Evolutionary conservation across 2,888 invertebrate genomes (phyloP), one percentile per base, ranked within the genome.

Genomic region (Apamea crenata): DNA sequence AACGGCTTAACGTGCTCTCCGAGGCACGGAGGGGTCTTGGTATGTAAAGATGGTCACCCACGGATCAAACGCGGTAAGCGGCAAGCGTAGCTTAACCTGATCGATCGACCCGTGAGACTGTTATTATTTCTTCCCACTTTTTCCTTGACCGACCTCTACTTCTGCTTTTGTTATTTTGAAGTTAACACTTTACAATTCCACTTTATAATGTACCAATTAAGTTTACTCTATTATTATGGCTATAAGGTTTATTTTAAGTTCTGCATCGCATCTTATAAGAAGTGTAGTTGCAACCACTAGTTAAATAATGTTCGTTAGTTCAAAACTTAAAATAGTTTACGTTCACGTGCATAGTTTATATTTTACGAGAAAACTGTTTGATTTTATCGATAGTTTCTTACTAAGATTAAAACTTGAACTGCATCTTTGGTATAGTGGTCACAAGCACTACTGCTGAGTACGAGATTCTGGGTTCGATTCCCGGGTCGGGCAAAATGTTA

Each of bases 301-400:
- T 74, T 68, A 65, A 85, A 73, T 75, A 61, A 40, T 66, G 56
- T 84, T 84, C 44, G 74, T 63, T 80, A 50, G 47, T 65, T 80
- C 18, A 50, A 71, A 80, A 80, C 63, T 68, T 63, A 66, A 10
- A 63, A 56, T 50, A 82, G 36, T 72, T 80, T 50, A 50, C 32
- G 67, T 53, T 40, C 59, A 67, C 21, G 47, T 81, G 40, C 16
- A 53, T 59, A 61, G 56, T 82, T 81, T 44, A 66, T 50, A 32
- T 50, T 65, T 72, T 65, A 47, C 8, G 32, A 40, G 72, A 25
- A 65, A 50, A 77, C 36, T 67, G 18, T 29, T 61, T 36, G 44
- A 63, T 71, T 65, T 36, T 47, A 79, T 21, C 36, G 21, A 21
- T 47, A n/a, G n/a, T 77, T 65, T 77, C 63, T 44, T 29, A 65